Conservation (phyloP, 2,113 vertebrate species). For the Columba livia region DNA sequence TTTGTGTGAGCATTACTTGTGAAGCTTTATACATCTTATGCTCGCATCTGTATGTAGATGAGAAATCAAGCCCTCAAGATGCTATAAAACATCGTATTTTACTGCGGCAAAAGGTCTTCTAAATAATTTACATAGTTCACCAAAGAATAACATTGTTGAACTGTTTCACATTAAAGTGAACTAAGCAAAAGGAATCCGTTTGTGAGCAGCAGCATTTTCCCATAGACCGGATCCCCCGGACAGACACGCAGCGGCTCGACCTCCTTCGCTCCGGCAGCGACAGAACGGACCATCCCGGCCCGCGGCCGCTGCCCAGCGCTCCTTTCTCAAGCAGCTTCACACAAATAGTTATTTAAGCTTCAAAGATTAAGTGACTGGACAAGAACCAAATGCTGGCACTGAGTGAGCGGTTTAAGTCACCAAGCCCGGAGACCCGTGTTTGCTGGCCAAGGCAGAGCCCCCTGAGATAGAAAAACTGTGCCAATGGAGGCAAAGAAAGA, state of each 20-base stretch:
- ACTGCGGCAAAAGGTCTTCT: background rate
- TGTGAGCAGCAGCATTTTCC: conserved; percentile 22
- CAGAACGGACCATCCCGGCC: background rate
- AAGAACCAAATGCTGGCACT: conserved; percentile 36
- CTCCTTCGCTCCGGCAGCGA: background rate
- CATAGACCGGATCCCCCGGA: background rate
- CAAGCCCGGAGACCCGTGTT: background rate
- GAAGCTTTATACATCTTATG: background rate
- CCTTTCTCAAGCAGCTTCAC: conserved; percentile 40
- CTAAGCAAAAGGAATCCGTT: background rate
- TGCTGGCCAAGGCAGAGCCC: background rate
- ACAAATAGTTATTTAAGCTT: conserved; percentile 45
- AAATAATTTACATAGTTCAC: background rate
- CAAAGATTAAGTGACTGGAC: conserved; percentile 39
- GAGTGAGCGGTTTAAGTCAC: conserved; percentile 7
- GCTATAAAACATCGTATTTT: background rate
- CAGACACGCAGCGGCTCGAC: background rate
- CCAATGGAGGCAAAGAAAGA: background rate
- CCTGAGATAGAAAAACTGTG: background rate
- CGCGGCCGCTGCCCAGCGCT: background rate
- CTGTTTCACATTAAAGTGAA: background rate
- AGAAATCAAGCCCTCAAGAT: background rate
- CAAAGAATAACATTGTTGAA: background rate
- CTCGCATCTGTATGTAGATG: background rate
- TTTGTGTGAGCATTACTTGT: background rate